Percentiles rank a stretch among this genome's conserved stretches.
Evolutionary conservation across 2,797 vertebrate genomes (phyloP).

Genomic region (Bradypodion ventrale): DNA sequence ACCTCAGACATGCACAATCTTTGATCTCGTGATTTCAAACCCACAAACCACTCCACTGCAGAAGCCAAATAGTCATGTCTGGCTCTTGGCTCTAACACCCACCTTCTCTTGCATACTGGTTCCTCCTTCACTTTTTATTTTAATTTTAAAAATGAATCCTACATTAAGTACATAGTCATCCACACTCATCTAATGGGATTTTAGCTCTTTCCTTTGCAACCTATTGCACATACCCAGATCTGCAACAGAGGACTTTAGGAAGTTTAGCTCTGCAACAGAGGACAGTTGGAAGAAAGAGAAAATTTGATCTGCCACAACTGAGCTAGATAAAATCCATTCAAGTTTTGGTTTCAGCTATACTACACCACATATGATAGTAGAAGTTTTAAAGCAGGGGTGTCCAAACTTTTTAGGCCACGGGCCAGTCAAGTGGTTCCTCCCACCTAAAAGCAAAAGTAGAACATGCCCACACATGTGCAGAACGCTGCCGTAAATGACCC

Average conservation of each 20-base stretch:
- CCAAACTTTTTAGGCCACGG: too few species aligned
- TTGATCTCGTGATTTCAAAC: background rate
- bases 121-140: background rate
- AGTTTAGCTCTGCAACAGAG: background rate
- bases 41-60: background rate
- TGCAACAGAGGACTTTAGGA: background rate
- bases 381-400: background rate
- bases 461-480: too few species aligned
- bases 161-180: background rate
- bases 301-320: background rate
- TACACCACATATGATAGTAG: background rate
- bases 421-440: too few species aligned
- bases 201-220: background rate
- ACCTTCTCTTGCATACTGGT: background rate
- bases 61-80: background rate
- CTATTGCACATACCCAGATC: background rate
- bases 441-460: too few species aligned
- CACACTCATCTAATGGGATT: background rate
- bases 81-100: too few species aligned
- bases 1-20: background rate
- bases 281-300: background rate
- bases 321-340: background rate
- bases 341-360: background rate
- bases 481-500: too few species aligned
- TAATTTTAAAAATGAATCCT: background rate